A percentile compares a stretch with the other conserved stretches of the same genome.
These are phyloP conservation scores for Heliothis peltigera DNA, from an alignment of 2,888 invertebrate species.

Conservation along the genomic window DNA sequence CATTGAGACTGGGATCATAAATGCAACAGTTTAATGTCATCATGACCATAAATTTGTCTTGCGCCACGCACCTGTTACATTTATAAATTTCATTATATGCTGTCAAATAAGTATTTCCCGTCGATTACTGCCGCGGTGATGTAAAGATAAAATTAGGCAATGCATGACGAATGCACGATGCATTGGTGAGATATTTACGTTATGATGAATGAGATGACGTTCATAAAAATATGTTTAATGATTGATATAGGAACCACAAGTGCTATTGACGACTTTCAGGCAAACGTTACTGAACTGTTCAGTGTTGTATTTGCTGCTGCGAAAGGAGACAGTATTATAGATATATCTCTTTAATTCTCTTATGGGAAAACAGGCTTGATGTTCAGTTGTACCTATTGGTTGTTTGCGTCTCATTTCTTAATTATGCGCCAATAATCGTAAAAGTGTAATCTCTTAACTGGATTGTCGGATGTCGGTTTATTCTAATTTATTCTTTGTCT, in stretches of 20 bases:
- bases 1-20: slow-evolving; percentile 30
- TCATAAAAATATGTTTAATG: too few species aligned
- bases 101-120: slow-evolving; percentile 59
- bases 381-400: background rate
- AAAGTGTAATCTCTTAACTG: slow-evolving; percentile 15
- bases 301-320: too few species aligned
- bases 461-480: slow-evolving; percentile 9
- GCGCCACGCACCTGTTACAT: slow-evolving; percentile 55
- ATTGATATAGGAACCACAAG: too few species aligned
- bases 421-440: slow-evolving; percentile 21
- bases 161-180: slow-evolving; percentile 12
- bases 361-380: background rate
- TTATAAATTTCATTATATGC: slow-evolving; percentile 48
- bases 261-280: too few species aligned
- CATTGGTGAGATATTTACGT: slow-evolving; percentile 21
- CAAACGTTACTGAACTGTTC: too few species aligned
- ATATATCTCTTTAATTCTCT: too few species aligned
- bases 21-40: slow-evolving; percentile 42
- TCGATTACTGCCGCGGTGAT: slow-evolving; percentile 20
- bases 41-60: slow-evolving; percentile 45
- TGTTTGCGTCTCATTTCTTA: slow-evolving; percentile 12
- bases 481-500: slow-evolving; percentile 24
- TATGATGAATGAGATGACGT: slow-evolving; percentile 1
- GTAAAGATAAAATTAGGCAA: slow-evolving; percentile 35
- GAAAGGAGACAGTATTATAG: too few species aligned